Evolutionary conservation across 2,888 invertebrate species (phyloP).

Genomic region (Ypsolopha sequella): DNA sequence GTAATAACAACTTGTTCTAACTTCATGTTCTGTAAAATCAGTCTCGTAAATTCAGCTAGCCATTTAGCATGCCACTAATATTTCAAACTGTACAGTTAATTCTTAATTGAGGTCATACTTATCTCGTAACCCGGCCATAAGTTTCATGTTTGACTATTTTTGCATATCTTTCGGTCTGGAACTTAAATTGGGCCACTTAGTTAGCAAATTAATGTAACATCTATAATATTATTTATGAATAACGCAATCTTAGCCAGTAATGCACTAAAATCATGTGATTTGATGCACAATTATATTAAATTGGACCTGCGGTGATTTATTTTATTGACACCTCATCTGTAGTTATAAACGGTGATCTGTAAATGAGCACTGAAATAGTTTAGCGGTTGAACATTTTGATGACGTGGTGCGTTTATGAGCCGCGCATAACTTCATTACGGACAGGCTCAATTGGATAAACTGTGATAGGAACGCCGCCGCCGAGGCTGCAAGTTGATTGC

Average conservation of each 20-base stretch:
- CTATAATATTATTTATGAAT: background rate
- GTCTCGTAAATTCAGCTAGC: slow-evolving; percentile 36
- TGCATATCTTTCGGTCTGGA: slow-evolving; percentile 22
- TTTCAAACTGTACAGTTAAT: slow-evolving; percentile 34
- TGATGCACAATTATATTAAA: slow-evolving; percentile 2
- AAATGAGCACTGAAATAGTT: background rate
- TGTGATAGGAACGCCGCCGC: slow-evolving; percentile 65
- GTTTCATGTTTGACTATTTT: slow-evolving; percentile 20
- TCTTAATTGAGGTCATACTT: slow-evolving; percentile 43
- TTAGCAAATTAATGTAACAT: slow-evolving; percentile 4
- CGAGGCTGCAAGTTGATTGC: slow-evolving; percentile 66
- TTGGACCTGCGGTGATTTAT: slow-evolving; percentile 1
- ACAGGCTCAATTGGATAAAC: slow-evolving; percentile 70
- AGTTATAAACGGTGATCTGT: background rate
- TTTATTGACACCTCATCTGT: background rate
- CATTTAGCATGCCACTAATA: slow-evolving; percentile 41
- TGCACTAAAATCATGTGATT: background rate
- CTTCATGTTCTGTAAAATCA: slow-evolving; percentile 29
- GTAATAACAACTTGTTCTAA: slow-evolving; percentile 50
- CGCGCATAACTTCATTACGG: slow-evolving; percentile 67
- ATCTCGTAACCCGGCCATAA: slow-evolving; percentile 23
- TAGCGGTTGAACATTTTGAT: background rate
- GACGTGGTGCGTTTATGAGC: background rate
- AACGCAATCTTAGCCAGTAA: no score
- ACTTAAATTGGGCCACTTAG: slow-evolving; percentile 13